These are phyloP conservation scores for Diorhabda carinulata DNA, from an alignment of 1,140 invertebrate genomes.

Conservation along the genomic window DNA sequence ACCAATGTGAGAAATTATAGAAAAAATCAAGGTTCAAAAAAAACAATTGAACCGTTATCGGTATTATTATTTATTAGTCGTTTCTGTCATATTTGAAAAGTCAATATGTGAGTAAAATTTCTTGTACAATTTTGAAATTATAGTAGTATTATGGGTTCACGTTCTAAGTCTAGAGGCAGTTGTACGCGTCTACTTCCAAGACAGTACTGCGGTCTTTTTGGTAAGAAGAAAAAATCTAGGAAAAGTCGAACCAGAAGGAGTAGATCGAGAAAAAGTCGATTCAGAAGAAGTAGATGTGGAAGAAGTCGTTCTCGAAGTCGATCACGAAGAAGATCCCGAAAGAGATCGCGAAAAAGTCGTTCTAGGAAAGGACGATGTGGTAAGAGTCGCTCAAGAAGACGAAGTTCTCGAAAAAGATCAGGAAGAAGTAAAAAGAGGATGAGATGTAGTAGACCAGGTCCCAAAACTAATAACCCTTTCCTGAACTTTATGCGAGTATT, in stretches of 20 bases:
- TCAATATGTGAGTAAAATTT: too few relatives aligned
- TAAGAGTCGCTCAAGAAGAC: conserved; percentile 3
- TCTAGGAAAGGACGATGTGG: background rate
- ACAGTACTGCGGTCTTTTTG: background rate
- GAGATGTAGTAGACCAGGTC: conserved; percentile 21
- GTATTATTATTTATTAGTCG: too few relatives aligned
- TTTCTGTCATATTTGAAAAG: too few relatives aligned
- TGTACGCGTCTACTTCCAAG: too few relatives aligned
- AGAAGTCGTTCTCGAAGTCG: conserved; percentile 12
- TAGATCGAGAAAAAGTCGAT: conserved; percentile 11
- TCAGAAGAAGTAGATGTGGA: conserved; percentile 14
- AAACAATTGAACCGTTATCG: too few relatives aligned
- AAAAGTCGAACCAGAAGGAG: background rate
- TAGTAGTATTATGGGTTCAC: too few relatives aligned
- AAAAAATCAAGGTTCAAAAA: too few relatives aligned
- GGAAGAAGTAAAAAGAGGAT: conserved; percentile 6
- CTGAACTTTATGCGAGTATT: conserved; percentile 25
- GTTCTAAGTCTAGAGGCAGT: too few relatives aligned
- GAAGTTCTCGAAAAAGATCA: conserved; percentile 5
- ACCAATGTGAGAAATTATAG: too few relatives aligned
- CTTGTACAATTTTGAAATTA: too few relatives aligned
- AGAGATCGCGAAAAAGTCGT: conserved; percentile 6
- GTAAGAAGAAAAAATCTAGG: background rate
- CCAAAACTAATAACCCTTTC: conserved; percentile 26
- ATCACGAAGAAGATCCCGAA: conserved; percentile 6